Conservation (phyloP, 2,888 invertebrate genomes). For the Tupiocoris notatus region DNA sequence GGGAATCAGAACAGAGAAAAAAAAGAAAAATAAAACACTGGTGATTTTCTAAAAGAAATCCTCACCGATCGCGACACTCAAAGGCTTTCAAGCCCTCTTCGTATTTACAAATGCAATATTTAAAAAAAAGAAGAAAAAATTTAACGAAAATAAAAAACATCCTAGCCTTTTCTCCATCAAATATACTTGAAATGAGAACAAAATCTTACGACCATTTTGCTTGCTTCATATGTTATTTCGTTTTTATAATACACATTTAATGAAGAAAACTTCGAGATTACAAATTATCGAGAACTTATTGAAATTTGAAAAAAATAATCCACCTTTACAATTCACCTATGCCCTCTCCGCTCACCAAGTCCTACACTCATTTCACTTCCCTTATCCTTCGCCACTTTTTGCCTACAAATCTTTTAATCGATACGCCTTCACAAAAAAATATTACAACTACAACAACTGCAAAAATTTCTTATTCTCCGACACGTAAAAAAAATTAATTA, state of each 20-base stretch:
- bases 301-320: conserved; percentile 2
- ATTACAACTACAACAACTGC: not conserved
- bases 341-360: not conserved
- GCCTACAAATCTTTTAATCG: not conserved
- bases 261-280: too few relatives aligned
- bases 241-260: too few relatives aligned
- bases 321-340: not conserved
- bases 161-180: conserved; percentile 40
- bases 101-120: not conserved
- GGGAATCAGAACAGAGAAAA: too few relatives aligned
- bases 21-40: too few relatives aligned
- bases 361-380: not conserved
- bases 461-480: conserved; percentile 11
- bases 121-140: not conserved
- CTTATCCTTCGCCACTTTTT: not conserved
- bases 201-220: conserved; percentile 42
- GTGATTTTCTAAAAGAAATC: conserved; percentile 27
- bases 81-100: conserved; percentile 20
- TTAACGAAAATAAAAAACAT: conserved; percentile 10
- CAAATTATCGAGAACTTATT: not conserved
- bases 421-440: not conserved
- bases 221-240: conserved; percentile 30
- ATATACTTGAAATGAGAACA: conserved; percentile 25
- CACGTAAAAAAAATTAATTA: too few relatives aligned
- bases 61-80: conserved; percentile 25